Evolutionary conservation across 2,888 invertebrate genomes (phyloP).

Genomic region (Stictocephala bisonia): DNA sequence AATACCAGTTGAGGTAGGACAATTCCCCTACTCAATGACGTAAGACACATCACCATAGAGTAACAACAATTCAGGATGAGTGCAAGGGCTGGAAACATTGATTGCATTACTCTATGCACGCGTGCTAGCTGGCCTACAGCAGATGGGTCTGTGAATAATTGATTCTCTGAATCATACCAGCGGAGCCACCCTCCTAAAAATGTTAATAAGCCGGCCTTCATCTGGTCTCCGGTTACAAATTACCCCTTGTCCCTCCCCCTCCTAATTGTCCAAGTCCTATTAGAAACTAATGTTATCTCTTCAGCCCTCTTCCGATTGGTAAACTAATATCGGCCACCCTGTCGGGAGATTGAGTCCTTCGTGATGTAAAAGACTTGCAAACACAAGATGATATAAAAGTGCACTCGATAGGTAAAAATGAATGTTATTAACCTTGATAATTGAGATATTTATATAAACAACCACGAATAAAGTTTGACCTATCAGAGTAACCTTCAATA

Average conservation of each 20-base stretch:
- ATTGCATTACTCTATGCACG: conserved; percentile 46
- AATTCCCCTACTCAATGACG: no score
- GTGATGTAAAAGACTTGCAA: no score
- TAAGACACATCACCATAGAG: no score
- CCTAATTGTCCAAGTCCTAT: conserved; percentile 30
- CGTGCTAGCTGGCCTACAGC: conserved; percentile 42
- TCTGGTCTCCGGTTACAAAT: conserved; percentile 32
- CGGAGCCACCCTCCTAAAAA: conserved; percentile 43
- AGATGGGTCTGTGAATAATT: conserved; percentile 58
- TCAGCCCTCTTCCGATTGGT: conserved; percentile 8
- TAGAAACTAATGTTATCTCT: conserved; percentile 41
- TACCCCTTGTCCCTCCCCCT: conserved; percentile 11
- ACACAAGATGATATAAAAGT: no score
- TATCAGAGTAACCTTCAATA: no score
- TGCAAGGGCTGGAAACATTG: conserved; percentile 13
- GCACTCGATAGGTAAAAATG: no score
- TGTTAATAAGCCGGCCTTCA: conserved; percentile 47
- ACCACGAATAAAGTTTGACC: no score
- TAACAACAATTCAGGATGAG: no score
- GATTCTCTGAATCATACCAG: conserved; percentile 56
- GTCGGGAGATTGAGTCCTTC: no score
- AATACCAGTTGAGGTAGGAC: no score
- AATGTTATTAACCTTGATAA: no score
- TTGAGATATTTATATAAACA: no score
- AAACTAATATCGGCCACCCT: conserved; percentile 33